Evolutionary conservation across 2,113 vertebrate species (phyloP).

Genomic region (Cervus canadensis): DNA sequence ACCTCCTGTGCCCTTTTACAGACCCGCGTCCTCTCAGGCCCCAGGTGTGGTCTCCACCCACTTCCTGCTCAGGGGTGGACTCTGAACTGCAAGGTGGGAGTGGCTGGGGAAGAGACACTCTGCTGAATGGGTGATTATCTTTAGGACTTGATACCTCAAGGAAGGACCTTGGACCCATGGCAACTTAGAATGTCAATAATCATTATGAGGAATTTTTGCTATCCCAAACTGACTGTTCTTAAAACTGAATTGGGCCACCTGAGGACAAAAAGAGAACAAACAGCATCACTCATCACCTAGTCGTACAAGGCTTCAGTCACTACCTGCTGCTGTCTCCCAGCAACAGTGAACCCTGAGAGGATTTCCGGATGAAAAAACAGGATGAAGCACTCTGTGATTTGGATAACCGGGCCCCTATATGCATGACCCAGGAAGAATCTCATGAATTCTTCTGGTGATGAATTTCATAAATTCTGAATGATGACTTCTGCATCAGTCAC

Average conservation of each 20-base stretch:
- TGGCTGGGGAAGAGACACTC: not conserved
- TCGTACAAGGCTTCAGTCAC: not conserved
- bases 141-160: not conserved
- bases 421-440: not conserved
- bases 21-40: rapidly evolving
- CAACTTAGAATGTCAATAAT: not conserved
- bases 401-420: not conserved
- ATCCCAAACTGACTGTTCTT: not conserved
- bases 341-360: not conserved
- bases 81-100: not conserved
- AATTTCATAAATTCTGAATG: not conserved
- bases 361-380: not conserved
- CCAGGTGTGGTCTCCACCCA: not conserved
- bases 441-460: not conserved
- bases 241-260: not conserved
- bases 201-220: not conserved
- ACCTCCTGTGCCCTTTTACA: not conserved
- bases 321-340: not conserved
- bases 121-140: not conserved
- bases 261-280: not conserved
- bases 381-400: not conserved
- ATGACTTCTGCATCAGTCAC: not conserved
- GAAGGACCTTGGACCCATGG: not conserved
- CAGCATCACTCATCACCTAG: not conserved
- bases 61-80: not conserved